Conservation (phyloP, 2,888 invertebrate genomes). For the Odontomyia ornata region DNA sequence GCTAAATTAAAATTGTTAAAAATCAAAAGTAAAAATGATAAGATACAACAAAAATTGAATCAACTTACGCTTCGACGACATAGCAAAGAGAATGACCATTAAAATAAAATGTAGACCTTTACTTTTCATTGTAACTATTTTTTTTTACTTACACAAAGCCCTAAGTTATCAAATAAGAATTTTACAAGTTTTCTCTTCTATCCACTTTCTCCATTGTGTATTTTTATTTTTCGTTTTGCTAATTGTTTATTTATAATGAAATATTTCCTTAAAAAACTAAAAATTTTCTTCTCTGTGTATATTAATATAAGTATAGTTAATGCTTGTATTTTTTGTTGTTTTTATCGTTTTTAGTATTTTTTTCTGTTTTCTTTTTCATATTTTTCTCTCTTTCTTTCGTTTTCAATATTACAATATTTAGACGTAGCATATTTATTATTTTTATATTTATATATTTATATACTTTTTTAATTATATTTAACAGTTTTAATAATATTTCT, state of each 20-base stretch:
- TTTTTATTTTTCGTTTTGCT: slow-evolving; percentile 14
- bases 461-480: slow-evolving; percentile 25
- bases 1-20: slow-evolving; percentile 36
- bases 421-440: slow-evolving; percentile 25
- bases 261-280: slow-evolving; percentile 39
- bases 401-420: slow-evolving; percentile 40
- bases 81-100: slow-evolving; percentile 26
- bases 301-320: slow-evolving; percentile 39
- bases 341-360: slow-evolving; percentile 19
- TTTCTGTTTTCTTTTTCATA: background rate
- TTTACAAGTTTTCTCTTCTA: background rate
- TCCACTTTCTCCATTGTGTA: slow-evolving; percentile 8
- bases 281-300: slow-evolving; percentile 26
- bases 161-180: slow-evolving; percentile 20
- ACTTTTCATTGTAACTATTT: slow-evolving; percentile 24
- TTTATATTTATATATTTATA: slow-evolving; percentile 42
- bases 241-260: slow-evolving; percentile 35
- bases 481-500: slow-evolving; percentile 26
- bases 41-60: slow-evolving; percentile 22
- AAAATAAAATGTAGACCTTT: slow-evolving; percentile 31
- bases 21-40: slow-evolving; percentile 18
- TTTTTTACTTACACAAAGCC: slow-evolving; percentile 39
- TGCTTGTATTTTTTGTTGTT: slow-evolving; percentile 33
- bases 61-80: slow-evolving; percentile 21
- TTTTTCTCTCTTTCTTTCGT: slow-evolving; percentile 17